Evolutionary conservation across 2,113 vertebrate genomes (phyloP).

Genomic region (Bettongia penicillata): DNA sequence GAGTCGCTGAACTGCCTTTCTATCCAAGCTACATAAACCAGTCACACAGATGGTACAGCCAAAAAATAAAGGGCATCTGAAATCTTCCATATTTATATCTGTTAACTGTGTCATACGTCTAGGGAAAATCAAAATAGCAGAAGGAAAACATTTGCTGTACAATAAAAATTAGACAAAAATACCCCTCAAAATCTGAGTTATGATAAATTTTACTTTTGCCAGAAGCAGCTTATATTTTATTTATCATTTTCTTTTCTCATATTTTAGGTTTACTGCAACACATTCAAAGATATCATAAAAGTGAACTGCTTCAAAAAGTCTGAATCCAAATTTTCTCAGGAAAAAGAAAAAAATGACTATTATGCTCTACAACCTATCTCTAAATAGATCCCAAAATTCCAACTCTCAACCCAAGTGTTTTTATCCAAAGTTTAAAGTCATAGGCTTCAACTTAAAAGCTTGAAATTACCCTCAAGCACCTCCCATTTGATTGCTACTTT

Average conservation of each 20-base stretch:
- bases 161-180: slow-evolving; percentile 1
- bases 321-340: not conserved
- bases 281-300: not conserved
- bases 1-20: slow-evolving; percentile 93
- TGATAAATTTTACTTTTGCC: not conserved
- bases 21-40: slow-evolving; percentile 89
- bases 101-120: slow-evolving; percentile 89
- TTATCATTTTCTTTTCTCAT: not conserved
- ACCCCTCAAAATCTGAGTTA: not conserved
- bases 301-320: not conserved
- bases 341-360: not conserved
- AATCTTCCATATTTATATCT: slow-evolving; percentile 89
- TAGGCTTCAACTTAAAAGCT: not conserved
- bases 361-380: not conserved
- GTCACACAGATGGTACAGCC: slow-evolving; percentile 96
- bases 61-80: slow-evolving; percentile 91
- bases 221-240: not conserved
- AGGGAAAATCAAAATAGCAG: slow-evolving; percentile 31
- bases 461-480: not conserved
- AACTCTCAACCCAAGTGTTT: not conserved
- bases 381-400: not conserved
- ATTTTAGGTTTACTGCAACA: not conserved
- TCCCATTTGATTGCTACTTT: slow-evolving; percentile 4
- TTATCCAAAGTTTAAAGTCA: not conserved
- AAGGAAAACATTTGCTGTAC: not conserved